These are phyloP conservation scores for Ochlodes sylvanus DNA, from an alignment of 2,888 invertebrate species.

Conservation along the genomic window DNA sequence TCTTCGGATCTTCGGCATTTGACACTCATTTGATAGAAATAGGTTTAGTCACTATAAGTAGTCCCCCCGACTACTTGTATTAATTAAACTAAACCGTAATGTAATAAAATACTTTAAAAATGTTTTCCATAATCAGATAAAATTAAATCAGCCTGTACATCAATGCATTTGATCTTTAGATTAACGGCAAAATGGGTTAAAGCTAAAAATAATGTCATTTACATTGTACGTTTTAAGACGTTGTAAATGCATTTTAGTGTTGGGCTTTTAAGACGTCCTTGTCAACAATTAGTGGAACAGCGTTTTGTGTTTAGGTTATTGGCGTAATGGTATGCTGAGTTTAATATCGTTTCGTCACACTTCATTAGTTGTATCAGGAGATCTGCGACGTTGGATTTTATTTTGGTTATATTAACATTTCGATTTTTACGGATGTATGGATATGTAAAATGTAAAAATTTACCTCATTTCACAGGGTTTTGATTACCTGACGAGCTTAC, in stretches of 20 bases:
- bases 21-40: too few species aligned
- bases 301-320: constrained; percentile 22
- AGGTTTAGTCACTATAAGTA: too few species aligned
- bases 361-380: not conserved
- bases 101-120: too few species aligned
- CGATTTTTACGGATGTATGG: not conserved
- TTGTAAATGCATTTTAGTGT: constrained; percentile 23
- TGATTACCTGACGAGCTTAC: too few species aligned
- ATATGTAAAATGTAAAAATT: not conserved
- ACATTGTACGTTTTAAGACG: constrained; percentile 27
- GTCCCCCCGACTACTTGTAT: too few species aligned
- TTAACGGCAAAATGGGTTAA: constrained; percentile 34
- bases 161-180: constrained; percentile 30
- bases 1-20: too few species aligned
- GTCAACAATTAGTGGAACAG: constrained; percentile 27
- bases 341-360: constrained; percentile 7
- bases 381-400: not conserved
- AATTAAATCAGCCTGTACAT: constrained; percentile 17
- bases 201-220: constrained; percentile 36
- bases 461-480: too few species aligned
- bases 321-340: constrained; percentile 11
- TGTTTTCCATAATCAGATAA: not conserved
- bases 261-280: constrained; percentile 31
- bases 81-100: too few species aligned
- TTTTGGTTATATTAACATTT: not conserved